phyloP scores from a whole-genome alignment of 2,888 invertebrate species.

The Rhagium mordax region DNA sequence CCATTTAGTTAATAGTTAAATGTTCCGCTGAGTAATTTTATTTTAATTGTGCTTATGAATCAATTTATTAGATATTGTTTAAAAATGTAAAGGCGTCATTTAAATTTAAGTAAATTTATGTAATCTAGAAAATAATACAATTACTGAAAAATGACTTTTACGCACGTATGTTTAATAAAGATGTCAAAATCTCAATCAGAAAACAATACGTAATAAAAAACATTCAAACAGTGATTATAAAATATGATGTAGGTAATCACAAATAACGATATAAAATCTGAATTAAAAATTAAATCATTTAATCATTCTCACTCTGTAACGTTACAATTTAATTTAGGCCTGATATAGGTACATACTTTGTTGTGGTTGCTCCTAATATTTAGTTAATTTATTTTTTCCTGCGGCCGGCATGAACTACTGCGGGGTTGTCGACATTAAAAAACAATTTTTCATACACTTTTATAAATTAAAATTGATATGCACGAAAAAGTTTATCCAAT shows the following conservation, averaged over 20 bases:
- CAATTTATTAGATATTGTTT: not conserved
- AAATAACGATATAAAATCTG: no score
- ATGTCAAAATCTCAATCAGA: no score
- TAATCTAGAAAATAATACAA: no score
- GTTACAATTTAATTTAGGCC: not conserved
- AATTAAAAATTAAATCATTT: no score
- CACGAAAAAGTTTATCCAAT: not conserved
- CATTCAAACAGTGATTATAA: not conserved
- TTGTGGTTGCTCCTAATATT: not conserved
- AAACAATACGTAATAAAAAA: no score
- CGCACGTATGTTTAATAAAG: no score
- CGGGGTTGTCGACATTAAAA: not conserved
- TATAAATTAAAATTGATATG: not conserved
- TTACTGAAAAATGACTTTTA: no score
- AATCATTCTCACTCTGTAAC: not conserved
- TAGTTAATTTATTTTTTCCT: not conserved
- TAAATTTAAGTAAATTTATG: no score
- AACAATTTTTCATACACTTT: not conserved
- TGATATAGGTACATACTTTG: not conserved
- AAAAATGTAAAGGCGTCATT: no score
- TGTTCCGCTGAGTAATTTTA: not conserved
- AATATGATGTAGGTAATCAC: no score
- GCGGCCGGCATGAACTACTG: not conserved
- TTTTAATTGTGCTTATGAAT: not conserved
- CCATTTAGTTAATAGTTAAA: not conserved